phyloP scores from a whole-genome alignment of 2,797 vertebrate genomes.

The Phrynocephalus vlangalii region DNA sequence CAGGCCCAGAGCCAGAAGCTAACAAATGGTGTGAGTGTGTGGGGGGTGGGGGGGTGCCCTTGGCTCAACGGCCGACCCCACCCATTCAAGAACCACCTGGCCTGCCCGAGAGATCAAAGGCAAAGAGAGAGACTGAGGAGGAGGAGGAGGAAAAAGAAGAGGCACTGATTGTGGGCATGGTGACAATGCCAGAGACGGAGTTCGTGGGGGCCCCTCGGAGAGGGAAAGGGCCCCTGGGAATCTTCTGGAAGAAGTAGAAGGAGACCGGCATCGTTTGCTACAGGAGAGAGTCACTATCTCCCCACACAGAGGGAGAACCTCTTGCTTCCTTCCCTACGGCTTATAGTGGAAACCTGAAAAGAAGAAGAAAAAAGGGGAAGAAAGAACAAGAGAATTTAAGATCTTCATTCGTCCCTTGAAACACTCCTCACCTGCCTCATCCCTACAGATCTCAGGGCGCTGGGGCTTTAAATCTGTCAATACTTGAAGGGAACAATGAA shows the following conservation, averaged over 20 bases:
- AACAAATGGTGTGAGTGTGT: not conserved
- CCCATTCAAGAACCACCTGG: constrained; percentile 62
- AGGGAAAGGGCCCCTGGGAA: constrained; percentile 26
- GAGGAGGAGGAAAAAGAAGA: constrained; percentile 18
- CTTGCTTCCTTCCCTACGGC: constrained; percentile 80
- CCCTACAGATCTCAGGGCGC: too few species aligned
- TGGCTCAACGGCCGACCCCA: not conserved
- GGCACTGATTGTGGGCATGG: not conserved
- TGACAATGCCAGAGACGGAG: constrained; percentile 39
- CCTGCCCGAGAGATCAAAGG: constrained; percentile 63
- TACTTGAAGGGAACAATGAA: too few species aligned
- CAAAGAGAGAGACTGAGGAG: constrained; percentile 27
- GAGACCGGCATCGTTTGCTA: constrained; percentile 56
- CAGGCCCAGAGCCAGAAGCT: not conserved
- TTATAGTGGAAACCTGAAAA: constrained; percentile 89
- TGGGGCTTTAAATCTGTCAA: too few species aligned
- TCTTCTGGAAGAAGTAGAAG: constrained; percentile 56
- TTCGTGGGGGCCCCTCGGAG: constrained; percentile 46
- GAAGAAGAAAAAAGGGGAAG: constrained; percentile 53
- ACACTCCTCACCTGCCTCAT: too few species aligned
- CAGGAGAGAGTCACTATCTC: constrained; percentile 69
- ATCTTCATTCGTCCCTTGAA: not conserved
- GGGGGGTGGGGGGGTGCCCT: too few species aligned
- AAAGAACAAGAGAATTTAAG: constrained; percentile 45
- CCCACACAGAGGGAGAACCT: constrained; percentile 58